phyloP scores from a whole-genome alignment of 2,113 vertebrate species.

The Muntiacus reevesi region DNA sequence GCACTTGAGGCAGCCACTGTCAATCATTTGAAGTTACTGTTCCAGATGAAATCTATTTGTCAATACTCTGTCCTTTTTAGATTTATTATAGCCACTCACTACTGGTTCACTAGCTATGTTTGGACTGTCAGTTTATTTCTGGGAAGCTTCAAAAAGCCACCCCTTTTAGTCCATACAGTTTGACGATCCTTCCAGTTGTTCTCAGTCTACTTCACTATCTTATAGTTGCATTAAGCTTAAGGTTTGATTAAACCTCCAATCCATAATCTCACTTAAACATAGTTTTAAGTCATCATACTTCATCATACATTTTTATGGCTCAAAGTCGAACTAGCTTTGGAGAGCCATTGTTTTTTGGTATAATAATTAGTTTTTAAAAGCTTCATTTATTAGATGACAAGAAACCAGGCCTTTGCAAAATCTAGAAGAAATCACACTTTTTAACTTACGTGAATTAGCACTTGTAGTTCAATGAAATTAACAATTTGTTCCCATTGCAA shows the following conservation, averaged over 20 bases:
- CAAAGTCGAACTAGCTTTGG: neutral
- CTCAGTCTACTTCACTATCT: neutral
- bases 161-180: neutral
- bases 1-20: neutral
- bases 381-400: neutral
- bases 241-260: neutral
- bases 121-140: neutral
- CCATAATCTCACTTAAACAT: neutral
- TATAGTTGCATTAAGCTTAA: neutral
- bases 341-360: neutral
- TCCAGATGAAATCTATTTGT: neutral
- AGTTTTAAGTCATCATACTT: neutral
- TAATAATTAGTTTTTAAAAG: neutral
- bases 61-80: neutral
- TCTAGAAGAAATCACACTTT: neutral
- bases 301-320: neutral
- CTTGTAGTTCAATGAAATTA: neutral
- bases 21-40: neutral
- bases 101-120: neutral
- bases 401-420: neutral
- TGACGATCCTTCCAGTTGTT: neutral
- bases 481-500: neutral
- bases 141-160: neutral
- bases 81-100: neutral
- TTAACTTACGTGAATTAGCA: neutral